Percentiles rank a stretch among this genome's conserved stretches.
Evolutionary conservation across 2,113 vertebrate species (phyloP).

Genomic region (Oreochromis spilurus): DNA sequence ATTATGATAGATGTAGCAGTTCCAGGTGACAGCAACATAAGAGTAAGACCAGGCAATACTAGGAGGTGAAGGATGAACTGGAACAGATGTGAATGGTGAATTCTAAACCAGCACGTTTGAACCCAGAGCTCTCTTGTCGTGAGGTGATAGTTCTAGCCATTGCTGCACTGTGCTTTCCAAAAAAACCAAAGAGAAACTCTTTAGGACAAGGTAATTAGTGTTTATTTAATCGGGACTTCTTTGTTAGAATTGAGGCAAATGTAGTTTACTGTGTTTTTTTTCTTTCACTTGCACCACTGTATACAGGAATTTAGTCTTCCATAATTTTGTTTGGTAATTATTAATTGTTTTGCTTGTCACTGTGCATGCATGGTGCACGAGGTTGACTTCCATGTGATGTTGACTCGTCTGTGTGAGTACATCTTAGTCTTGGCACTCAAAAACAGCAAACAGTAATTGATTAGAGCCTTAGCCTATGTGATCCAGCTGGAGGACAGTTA

Average conservation of each 20-base stretch:
- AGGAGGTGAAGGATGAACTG: background rate
- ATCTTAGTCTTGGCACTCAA: conserved; percentile 24
- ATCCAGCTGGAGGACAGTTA: conserved; percentile 38
- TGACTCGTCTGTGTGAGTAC: background rate
- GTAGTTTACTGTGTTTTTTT: background rate
- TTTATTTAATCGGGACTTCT: background rate
- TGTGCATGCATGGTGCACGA: background rate
- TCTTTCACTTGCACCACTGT: background rate
- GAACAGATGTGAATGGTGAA: background rate
- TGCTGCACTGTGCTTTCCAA: background rate
- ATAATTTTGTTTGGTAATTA: background rate
- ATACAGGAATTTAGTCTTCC: background rate
- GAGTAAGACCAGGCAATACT: background rate
- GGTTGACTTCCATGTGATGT: background rate
- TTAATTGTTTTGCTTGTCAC: background rate
- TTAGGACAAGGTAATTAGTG: background rate
- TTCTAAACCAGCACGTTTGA: background rate
- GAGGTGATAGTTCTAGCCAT: background rate
- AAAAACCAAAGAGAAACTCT: background rate
- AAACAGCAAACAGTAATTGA: conserved; percentile 19
- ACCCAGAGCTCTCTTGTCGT: background rate
- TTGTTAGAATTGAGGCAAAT: background rate
- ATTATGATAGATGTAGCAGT: background rate
- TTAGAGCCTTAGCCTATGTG: conserved; percentile 13
- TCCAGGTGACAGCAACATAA: background rate